A percentile compares a stretch with the other conserved stretches of the same genome.
Conservation (phyloP, 2,113 vertebrate species). For the Plestiodon gilberti region DNA sequence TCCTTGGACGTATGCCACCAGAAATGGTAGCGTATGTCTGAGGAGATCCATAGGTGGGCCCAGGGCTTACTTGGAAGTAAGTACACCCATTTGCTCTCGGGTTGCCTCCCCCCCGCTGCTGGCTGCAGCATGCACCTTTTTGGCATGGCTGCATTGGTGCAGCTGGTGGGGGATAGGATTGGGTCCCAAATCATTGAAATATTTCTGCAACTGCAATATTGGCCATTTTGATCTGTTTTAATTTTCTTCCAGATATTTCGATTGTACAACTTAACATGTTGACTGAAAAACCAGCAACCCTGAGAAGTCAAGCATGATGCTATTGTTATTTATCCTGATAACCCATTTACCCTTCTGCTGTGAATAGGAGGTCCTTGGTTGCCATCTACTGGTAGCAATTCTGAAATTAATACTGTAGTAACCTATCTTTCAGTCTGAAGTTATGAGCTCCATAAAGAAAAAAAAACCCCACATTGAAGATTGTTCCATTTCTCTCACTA, state of each 20-base stretch:
- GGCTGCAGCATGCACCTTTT: too few species aligned
- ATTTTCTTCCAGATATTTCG: not conserved
- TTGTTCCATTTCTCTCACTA: not conserved
- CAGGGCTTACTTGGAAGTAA: too few species aligned
- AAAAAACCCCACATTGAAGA: not conserved
- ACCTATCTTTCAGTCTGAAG: not conserved
- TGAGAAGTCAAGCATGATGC: not conserved
- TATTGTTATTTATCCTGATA: not conserved
- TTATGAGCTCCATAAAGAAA: not conserved
- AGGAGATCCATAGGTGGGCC: too few species aligned
- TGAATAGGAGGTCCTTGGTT: not conserved
- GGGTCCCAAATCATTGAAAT: too few species aligned
- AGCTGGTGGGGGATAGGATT: too few species aligned
- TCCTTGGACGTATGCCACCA: too few species aligned
- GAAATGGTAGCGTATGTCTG: too few species aligned
- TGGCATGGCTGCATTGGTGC: too few species aligned
- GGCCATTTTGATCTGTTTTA: not conserved
- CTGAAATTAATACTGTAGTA: slow-evolving; percentile 41
- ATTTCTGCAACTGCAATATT: too few species aligned
- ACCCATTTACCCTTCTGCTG: not conserved
- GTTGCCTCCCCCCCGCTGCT: too few species aligned
- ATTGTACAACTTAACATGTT: not conserved
- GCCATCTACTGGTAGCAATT: slow-evolving; percentile 55
- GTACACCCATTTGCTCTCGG: too few species aligned
- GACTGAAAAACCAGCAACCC: not conserved